phyloP scores from a whole-genome alignment of 1,140 invertebrate genomes.

The Lysiphlebus fabarum region DNA sequence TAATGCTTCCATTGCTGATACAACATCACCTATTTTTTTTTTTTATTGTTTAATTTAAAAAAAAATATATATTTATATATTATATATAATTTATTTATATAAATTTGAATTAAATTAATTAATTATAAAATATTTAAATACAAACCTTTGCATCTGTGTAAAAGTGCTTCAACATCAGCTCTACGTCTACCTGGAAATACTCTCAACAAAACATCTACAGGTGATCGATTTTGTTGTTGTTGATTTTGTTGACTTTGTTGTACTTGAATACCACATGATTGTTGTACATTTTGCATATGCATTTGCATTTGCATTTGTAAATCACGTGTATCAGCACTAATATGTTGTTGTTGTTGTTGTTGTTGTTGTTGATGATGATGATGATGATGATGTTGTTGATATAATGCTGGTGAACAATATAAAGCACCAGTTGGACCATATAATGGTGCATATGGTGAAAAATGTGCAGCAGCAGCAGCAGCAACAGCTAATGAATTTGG shows the following conservation, averaged over 20 bases:
- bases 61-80: too few species aligned
- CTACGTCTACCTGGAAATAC: constrained; percentile 84
- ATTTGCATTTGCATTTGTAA: constrained; percentile 53
- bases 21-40: constrained; percentile 67
- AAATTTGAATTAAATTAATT: background rate
- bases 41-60: background rate
- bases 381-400: constrained; percentile 48
- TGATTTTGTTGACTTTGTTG: constrained; percentile 31
- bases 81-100: too few species aligned
- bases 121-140: background rate
- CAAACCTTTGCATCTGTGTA: constrained; percentile 63
- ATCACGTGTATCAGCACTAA: constrained; percentile 45
- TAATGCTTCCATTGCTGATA: constrained; percentile 87
- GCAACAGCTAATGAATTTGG: constrained; percentile 44
- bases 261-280: constrained; percentile 43
- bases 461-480: constrained; percentile 46
- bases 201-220: constrained; percentile 71
- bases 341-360: constrained; percentile 45
- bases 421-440: constrained; percentile 50
- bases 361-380: constrained; percentile 49
- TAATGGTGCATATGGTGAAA: constrained; percentile 46
- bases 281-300: constrained; percentile 48
- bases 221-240: constrained; percentile 58
- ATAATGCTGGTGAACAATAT: constrained; percentile 52
- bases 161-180: constrained; percentile 76